Conservation (phyloP, 2,888 invertebrate genomes). For the Antheraea yamamai region DNA sequence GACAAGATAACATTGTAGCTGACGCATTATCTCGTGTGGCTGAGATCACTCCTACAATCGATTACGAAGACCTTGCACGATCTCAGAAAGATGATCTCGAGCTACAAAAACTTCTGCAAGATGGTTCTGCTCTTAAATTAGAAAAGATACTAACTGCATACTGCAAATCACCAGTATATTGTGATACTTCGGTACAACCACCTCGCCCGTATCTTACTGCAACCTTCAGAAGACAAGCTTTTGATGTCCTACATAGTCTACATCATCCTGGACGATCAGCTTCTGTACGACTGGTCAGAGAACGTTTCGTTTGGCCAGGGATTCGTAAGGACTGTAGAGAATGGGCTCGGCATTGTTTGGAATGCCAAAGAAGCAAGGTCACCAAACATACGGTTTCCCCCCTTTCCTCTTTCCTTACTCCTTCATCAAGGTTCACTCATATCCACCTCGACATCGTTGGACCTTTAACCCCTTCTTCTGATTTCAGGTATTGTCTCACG, state of each 20-base stretch:
- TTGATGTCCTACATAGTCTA: background rate
- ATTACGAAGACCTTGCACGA: background rate
- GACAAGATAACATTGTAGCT: background rate
- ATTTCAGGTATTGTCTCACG: too few relatives aligned
- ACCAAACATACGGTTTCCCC: background rate
- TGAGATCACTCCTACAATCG: background rate
- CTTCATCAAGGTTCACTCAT: too few relatives aligned
- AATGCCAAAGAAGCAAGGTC: background rate
- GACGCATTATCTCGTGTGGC: slow-evolving; percentile 1
- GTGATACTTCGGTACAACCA: background rate
- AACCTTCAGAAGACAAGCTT: background rate
- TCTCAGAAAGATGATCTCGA: background rate
- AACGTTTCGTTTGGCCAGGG: too few relatives aligned
- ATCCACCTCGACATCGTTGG: too few relatives aligned
- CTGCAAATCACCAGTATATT: background rate
- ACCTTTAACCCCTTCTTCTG: too few relatives aligned
- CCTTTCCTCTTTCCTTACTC: too few relatives aligned
- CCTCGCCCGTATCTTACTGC: slow-evolving; percentile 1
- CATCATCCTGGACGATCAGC: slow-evolving; percentile 2
- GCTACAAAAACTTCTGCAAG: background rate
- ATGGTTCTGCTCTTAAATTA: background rate
- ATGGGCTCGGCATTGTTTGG: background rate
- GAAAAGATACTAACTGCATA: background rate
- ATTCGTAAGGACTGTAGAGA: background rate
- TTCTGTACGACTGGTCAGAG: background rate